phyloP scores from a whole-genome alignment of 2,113 vertebrate species.

The Brachionichthys hirsutus region DNA sequence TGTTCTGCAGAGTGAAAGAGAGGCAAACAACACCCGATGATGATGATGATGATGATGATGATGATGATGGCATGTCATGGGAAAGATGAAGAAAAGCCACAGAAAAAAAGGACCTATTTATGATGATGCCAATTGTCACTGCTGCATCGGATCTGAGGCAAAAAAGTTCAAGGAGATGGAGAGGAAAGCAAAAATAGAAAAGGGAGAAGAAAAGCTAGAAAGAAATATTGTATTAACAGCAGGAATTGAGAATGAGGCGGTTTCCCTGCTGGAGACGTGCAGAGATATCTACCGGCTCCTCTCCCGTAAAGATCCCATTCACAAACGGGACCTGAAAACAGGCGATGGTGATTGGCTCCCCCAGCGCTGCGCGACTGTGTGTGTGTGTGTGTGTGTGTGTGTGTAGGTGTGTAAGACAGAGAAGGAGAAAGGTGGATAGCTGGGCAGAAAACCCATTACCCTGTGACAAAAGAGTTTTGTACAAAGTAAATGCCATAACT shows the following conservation, averaged over 20 bases:
- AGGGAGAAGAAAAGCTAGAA: slow-evolving; percentile 8
- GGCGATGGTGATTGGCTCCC: slow-evolving; percentile 65
- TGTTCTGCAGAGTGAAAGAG: slow-evolving; percentile 18
- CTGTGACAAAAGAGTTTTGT: too few species aligned
- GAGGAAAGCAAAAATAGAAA: slow-evolving; percentile 2
- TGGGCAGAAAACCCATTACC: slow-evolving; percentile 13
- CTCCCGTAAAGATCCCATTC: slow-evolving; percentile 70
- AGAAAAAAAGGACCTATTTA: neutral
- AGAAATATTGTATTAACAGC: slow-evolving; percentile 2
- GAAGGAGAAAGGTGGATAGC: neutral
- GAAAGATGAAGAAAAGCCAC: too few species aligned
- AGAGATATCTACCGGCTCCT: slow-evolving; percentile 41
- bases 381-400: slow-evolving; percentile 31
- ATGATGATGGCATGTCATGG: too few species aligned
- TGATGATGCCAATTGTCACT: neutral
- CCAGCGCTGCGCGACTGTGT: slow-evolving; percentile 42
- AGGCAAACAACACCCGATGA: neutral
- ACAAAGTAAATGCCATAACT: too few species aligned
- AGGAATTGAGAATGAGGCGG: slow-evolving; percentile 16
- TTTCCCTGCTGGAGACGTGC: slow-evolving; percentile 16
- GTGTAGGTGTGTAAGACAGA: slow-evolving; percentile 1
- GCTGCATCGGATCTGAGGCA: slow-evolving; percentile 19
- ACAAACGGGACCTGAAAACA: slow-evolving; percentile 69
- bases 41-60: neutral
- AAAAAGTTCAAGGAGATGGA: slow-evolving; percentile 22